phyloP scores from a whole-genome alignment of 2,888 invertebrate species.

The Lasioglossum pauxillum region DNA sequence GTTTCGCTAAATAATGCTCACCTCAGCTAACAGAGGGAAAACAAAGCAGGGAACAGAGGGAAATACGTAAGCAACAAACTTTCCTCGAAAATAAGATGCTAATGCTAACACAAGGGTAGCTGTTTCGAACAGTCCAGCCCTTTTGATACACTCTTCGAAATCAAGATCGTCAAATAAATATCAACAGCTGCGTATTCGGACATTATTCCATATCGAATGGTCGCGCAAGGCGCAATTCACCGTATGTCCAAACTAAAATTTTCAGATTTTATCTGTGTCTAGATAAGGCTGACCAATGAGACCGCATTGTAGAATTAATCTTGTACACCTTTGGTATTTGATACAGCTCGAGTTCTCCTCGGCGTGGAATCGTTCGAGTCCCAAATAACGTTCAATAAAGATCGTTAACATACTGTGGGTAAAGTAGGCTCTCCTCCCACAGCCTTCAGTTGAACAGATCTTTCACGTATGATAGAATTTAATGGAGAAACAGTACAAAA shows the following conservation, averaged over 20 bases:
- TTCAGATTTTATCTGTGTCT: background rate
- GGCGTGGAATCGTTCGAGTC: background rate
- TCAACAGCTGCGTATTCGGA: background rate
- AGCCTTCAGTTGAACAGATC: background rate
- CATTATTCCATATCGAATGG: background rate
- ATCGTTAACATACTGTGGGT: background rate
- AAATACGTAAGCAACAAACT: too few relatives aligned
- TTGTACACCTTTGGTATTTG: background rate
- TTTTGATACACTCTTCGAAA: background rate
- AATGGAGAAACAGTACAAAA: background rate
- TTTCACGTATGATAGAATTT: background rate
- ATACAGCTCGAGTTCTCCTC: background rate
- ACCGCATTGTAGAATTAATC: constrained; percentile 1
- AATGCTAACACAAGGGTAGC: too few relatives aligned
- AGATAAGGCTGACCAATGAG: background rate
- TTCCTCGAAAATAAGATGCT: too few relatives aligned
- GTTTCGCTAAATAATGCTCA: too few relatives aligned
- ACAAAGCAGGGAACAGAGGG: too few relatives aligned
- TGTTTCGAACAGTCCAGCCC: too few relatives aligned
- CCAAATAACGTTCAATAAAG: background rate
- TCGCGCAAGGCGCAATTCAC: background rate
- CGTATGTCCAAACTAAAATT: background rate
- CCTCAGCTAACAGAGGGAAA: too few relatives aligned
- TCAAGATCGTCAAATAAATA: background rate
- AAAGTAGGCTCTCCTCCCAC: background rate